A percentile compares a stretch with the other conserved stretches of the same genome.
phyloP scores from a whole-genome alignment of 2,888 invertebrate genomes.

The Pollenia griseotomentosa region DNA sequence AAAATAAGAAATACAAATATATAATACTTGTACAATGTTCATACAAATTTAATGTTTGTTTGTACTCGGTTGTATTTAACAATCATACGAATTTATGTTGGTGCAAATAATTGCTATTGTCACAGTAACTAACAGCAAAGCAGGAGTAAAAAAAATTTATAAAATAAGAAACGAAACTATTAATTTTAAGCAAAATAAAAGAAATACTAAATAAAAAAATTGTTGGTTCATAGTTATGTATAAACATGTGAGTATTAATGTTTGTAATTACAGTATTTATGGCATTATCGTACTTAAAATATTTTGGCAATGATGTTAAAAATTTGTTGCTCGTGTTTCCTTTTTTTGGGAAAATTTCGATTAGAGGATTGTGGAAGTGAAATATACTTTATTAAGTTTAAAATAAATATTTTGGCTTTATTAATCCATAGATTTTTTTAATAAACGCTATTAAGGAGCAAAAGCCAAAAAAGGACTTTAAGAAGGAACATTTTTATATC shows the following conservation, averaged over 20 bases:
- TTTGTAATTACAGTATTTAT: conserved; percentile 35
- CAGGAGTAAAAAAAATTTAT: conserved; percentile 4
- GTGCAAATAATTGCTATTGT: conserved; percentile 67
- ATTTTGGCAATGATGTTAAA: conserved; percentile 43
- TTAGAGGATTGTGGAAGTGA: neutral
- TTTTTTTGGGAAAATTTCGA: conserved; percentile 39
- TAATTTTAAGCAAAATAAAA: neutral
- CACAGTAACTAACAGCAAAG: conserved; percentile 58
- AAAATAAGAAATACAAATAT: neutral
- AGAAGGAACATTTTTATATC: too few species aligned
- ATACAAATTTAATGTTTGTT: conserved; percentile 16
- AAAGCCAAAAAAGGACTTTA: neutral
- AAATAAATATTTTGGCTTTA: neutral
- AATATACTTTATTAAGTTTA: conserved; percentile 19
- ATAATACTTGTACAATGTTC: conserved; percentile 36
- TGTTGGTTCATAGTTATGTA: neutral
- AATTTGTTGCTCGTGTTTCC: conserved; percentile 36
- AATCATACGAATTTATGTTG: conserved; percentile 50
- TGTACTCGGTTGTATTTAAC: conserved; percentile 30
- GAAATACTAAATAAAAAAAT: conserved; percentile 24
- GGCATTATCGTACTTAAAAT: conserved; percentile 26
- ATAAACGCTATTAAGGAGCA: neutral
- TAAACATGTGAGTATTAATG: neutral
- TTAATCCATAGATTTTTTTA: neutral
- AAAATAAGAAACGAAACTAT: neutral